Percentiles rank a stretch among this genome's conserved stretches.
phyloP scores from a whole-genome alignment of 2,888 invertebrate species.

The Hanleya hanleyi region DNA sequence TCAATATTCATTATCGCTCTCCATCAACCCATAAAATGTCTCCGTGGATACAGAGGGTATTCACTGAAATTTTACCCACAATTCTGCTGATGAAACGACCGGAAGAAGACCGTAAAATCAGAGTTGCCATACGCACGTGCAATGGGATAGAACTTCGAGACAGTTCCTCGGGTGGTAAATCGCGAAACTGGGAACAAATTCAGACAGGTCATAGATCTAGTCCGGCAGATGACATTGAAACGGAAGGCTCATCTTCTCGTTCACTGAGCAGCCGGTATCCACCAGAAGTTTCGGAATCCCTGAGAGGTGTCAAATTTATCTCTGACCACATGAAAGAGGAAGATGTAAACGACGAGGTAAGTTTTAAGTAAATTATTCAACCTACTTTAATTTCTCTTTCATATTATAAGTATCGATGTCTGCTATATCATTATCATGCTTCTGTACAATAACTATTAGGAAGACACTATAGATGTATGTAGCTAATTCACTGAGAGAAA shows the following conservation, averaged over 20 bases:
- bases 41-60: constrained; percentile 94
- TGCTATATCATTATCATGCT: too few species aligned
- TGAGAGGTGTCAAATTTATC: constrained; percentile 95
- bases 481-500: too few species aligned
- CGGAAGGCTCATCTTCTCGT: constrained; percentile 19
- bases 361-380: too few species aligned
- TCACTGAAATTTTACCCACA: constrained; percentile 93
- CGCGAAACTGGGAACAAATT: constrained; percentile 1
- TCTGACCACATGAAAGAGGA: constrained; percentile 97
- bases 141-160: constrained; percentile 65
- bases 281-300: constrained; percentile 89
- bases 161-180: background rate
- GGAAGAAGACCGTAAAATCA: constrained; percentile 40
- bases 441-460: too few species aligned
- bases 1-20: constrained; percentile 97
- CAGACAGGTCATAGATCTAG: background rate
- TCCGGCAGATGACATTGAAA: constrained; percentile 4
- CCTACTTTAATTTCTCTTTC: too few species aligned
- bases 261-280: constrained; percentile 16
- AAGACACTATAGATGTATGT: too few species aligned
- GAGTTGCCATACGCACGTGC: constrained; percentile 49
- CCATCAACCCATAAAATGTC: constrained; percentile 99
- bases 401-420: too few species aligned
- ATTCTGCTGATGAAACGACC: constrained; percentile 93
- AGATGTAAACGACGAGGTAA: constrained; percentile 94